Percentiles rank a stretch among this genome's conserved stretches.
These are phyloP conservation scores for Wasmannia auropunctata DNA, from an alignment of 1,140 invertebrate genomes.

Conservation along the genomic window DNA sequence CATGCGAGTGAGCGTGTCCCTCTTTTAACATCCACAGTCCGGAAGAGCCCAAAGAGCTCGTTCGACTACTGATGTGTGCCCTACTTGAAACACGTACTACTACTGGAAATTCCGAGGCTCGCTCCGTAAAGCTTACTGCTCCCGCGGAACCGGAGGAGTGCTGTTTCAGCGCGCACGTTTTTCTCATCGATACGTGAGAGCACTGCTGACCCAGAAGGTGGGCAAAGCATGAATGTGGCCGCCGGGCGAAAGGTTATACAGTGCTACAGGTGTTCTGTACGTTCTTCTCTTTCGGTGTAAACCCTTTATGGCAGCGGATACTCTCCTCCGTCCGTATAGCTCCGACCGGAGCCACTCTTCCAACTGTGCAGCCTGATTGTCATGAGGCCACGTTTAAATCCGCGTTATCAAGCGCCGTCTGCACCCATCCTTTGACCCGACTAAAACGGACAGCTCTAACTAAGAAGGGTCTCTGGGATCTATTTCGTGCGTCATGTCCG, in stretches of 20 bases:
- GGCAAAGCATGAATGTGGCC: not conserved
- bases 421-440: not conserved
- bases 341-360: not conserved
- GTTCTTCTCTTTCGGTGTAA: not conserved
- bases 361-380: conserved; percentile 34
- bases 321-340: not conserved
- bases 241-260: conserved; percentile 16
- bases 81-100: conserved; percentile 8
- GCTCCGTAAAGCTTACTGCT: conserved; percentile 48
- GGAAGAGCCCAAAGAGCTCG: not conserved
- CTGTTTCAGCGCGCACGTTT: conserved; percentile 45
- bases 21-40: not conserved
- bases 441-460: not conserved
- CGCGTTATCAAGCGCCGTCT: not conserved
- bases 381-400: conserved; percentile 29
- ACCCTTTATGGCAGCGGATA: conserved; percentile 12
- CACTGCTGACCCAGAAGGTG: not conserved
- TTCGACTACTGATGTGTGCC: not conserved
- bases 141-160: not conserved
- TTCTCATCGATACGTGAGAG: conserved; percentile 15
- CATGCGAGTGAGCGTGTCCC: not conserved
- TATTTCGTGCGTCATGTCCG: not conserved
- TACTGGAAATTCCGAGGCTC: not conserved
- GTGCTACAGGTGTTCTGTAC: conserved; percentile 63
- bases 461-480: not conserved